Base-by-base conservation (phyloP, 2,113 vertebrate species). In the Eidolon helvum region DNA sequence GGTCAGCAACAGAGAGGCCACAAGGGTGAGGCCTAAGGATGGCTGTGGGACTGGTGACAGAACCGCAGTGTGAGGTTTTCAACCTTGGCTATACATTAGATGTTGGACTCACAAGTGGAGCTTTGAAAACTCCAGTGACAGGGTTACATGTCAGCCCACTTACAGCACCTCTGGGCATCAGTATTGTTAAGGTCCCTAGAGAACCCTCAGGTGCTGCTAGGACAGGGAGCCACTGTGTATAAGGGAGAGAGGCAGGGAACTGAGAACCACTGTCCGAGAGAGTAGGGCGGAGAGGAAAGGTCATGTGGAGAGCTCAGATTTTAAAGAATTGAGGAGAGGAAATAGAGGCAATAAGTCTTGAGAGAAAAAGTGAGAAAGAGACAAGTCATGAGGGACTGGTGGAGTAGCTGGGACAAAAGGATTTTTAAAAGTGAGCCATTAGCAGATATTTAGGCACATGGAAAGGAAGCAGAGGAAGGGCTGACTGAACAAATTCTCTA, bases 381-480 rank as follows among this genome's bases (percentile, higher is more conserved):
- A 43, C 1, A 14, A 72, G 12, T 19, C 5, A 5, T 22, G 19
- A 69, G 53, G 45, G 43, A 16, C 38, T 18, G 30, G 15, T 10
- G 5, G 89, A 59, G 19, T 30, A 53, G 68, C 40, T 38, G 72
- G 78, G 68, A 86, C 75, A 88, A 53, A 59, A 45, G 68, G 40
- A 26, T 69, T 88, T 7, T 30, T 43, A 5, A 59, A n/a, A 86
- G 55, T 85, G 48, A 63, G 19, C 82, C 45, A 5, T 10, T 19
- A 65, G 38, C 26, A 7, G 72, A 90, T 93, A 93, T 96, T 87
- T 79, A 71, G 72, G 68, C 57, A 65, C 53, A 26, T 43, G 80
- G 78, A 66, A 90, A 92, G 92, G 90, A 90, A 35, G 16, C 30
- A 28, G 53, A 85, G 43, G n/a, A 95, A 65, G 80, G 40, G 90